phyloP scores from a whole-genome alignment of 2,113 vertebrate species.

The Solea solea region DNA sequence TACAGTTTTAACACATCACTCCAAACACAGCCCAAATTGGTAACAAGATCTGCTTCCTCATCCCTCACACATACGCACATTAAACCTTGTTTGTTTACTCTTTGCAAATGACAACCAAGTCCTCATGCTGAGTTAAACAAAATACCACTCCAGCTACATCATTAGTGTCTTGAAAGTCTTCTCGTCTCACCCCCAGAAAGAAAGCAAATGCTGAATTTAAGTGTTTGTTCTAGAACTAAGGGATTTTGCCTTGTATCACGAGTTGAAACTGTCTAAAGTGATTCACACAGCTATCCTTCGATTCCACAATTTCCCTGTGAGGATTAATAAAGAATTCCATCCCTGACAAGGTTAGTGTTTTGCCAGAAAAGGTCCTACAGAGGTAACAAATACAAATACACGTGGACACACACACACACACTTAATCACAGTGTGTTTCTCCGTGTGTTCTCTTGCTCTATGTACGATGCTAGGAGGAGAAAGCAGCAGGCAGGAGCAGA shows the following conservation, averaged over 20 bases:
- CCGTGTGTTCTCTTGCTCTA: constrained; percentile 21
- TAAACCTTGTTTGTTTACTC: constrained; percentile 3
- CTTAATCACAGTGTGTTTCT: constrained; percentile 57
- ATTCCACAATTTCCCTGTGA: too few species aligned
- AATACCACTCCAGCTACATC: neutral
- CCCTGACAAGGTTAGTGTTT: too few species aligned
- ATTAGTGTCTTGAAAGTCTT: neutral
- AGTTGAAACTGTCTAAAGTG: too few species aligned
- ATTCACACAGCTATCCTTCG: neutral
- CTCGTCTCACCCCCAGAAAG: neutral
- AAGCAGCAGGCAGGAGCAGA: constrained; percentile 38
- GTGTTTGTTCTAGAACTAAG: neutral
- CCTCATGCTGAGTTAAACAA: neutral
- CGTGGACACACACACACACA: constrained; percentile 15
- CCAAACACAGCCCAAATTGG: too few species aligned
- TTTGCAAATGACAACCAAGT: neutral
- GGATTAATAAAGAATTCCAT: too few species aligned
- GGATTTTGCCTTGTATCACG: too few species aligned
- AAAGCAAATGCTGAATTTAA: neutral
- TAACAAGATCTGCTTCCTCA: neutral
- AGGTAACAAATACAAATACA: constrained; percentile 10
- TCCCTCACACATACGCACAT: neutral
- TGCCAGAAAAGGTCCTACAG: too few species aligned
- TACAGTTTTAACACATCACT: too few species aligned
- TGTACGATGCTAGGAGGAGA: constrained; percentile 19